phyloP scores from a whole-genome alignment of 2,113 vertebrate species.

The Ornithorhynchus anatinus region DNA sequence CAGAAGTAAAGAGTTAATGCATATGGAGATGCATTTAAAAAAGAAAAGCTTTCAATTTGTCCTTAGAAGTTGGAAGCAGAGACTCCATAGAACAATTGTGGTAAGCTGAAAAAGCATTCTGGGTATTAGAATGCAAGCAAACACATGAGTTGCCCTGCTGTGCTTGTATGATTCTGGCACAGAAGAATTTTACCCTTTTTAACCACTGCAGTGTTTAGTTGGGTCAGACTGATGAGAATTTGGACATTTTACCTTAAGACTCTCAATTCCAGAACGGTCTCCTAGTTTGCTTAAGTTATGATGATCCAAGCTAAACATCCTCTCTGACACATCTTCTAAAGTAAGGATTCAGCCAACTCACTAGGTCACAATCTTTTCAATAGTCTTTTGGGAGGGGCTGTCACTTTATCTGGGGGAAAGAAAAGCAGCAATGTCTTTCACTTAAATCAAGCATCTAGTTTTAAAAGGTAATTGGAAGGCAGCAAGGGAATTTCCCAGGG shows the following conservation, averaged over 20 bases:
- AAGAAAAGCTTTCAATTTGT: background rate
- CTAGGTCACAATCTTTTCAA: background rate
- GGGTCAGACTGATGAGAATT: background rate
- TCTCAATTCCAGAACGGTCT: background rate
- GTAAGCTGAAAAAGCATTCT: too few relatives aligned
- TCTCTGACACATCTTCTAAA: background rate
- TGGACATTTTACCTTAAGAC: background rate
- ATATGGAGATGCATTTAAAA: background rate
- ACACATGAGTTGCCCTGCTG: too few relatives aligned
- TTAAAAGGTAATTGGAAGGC: background rate
- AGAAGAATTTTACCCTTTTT: background rate
- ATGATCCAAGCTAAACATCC: background rate
- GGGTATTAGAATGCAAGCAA: too few relatives aligned
- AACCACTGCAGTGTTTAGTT: background rate
- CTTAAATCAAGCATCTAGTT: background rate
- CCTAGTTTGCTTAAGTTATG: background rate
- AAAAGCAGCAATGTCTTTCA: background rate
- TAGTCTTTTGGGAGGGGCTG: background rate
- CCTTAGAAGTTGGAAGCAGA: background rate
- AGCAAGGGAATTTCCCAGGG: background rate
- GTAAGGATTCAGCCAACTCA: background rate
- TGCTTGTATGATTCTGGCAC: background rate
- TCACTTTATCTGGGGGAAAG: background rate
- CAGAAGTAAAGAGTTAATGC: background rate
- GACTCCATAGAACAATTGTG: background rate